phyloP scores from a whole-genome alignment of 2,797 vertebrate genomes.

The Leptoclinus maculatus region DNA sequence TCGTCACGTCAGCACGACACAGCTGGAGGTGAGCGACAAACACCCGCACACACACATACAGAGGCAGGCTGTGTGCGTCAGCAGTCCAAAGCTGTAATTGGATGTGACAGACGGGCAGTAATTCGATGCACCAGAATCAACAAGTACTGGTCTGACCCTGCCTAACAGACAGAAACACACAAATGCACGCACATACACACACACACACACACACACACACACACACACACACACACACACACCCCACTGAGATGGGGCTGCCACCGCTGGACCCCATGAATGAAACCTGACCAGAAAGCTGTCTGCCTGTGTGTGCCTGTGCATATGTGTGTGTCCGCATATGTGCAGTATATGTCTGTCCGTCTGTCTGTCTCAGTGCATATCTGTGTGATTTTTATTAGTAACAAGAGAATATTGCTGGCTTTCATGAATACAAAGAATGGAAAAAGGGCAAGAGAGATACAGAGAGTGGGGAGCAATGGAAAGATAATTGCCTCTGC shows the following conservation, averaged over 20 bases:
- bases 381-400: slow-evolving; percentile 58
- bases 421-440: slow-evolving; percentile 48
- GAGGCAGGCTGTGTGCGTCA: slow-evolving; percentile 84
- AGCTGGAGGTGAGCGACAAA: slow-evolving; percentile 79
- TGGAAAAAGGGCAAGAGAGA: slow-evolving; percentile 35
- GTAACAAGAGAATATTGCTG: slow-evolving; percentile 60
- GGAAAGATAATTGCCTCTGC: slow-evolving; percentile 75
- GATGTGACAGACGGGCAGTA: slow-evolving; percentile 86
- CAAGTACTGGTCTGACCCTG: slow-evolving; percentile 73
- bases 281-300: slow-evolving; percentile 70
- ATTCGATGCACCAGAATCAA: slow-evolving; percentile 85
- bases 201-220: slow-evolving; percentile 23
- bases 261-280: slow-evolving; percentile 60
- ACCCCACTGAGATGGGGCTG: slow-evolving; percentile 67
- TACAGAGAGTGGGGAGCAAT: slow-evolving; percentile 45
- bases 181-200: slow-evolving; percentile 16
- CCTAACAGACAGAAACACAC: slow-evolving; percentile 59
- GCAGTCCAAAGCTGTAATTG: slow-evolving; percentile 79
- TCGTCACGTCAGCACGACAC: slow-evolving; percentile 69
- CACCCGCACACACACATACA: slow-evolving; percentile 71
- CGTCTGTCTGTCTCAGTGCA: slow-evolving; percentile 21
- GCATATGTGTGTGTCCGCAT: neutral
- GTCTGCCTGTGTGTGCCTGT: slow-evolving; percentile 18
- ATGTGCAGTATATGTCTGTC: neutral
- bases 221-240: slow-evolving; percentile 22